Base-by-base conservation (phyloP, 2,888 invertebrate genomes). In the Muscina levida region DNA sequence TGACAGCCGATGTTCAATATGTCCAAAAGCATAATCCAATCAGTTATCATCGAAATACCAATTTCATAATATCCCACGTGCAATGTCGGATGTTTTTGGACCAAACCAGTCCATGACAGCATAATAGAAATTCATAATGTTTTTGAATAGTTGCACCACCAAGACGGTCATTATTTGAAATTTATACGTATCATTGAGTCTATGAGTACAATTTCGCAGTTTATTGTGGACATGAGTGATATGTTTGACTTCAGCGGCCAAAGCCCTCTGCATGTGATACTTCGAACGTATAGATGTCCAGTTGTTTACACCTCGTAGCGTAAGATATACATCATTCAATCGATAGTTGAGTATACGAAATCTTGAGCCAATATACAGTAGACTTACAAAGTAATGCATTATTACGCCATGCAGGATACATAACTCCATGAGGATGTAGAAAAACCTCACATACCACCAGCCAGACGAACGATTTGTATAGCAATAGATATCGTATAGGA, bases 41-140 rank as follows among this genome's bases (percentile, higher is more conserved):
- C 62, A 26, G n/a, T 65, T 1, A 37, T 19, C 3, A 15, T 4
- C 0, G 42, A 72, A 13, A 72, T 2, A 1, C 31, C 37, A 10
- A 72, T 15, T 22, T 72, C 77, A 10, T 6, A 59, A 17, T 15
- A 22, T 13, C 51, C 42, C 5, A 72, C n/a, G n/a, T n/a, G n/a
- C n/a, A n/a, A n/a, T 5, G 22, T 68, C 39, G 1, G 44, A 68
- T 72, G 72, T 77, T 0, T 8, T 1, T 2, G 42, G 46, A 46
- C 68, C 53, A 13, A 46, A 44, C 10, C 37, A 22, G 53, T 73
- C 68, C 59, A 73, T 77, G 15, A 73, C 0, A 17, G 53, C 72
- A 44, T 72, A 77, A 62, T 77, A 77, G 11, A 72, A 72, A 22
- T 68, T 44, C 37, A 68, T 62, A 13, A 53, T 53, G 53, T 77